Evolutionary conservation across 2,113 vertebrate species (phyloP).

Genomic region (Scortum barcoo): DNA sequence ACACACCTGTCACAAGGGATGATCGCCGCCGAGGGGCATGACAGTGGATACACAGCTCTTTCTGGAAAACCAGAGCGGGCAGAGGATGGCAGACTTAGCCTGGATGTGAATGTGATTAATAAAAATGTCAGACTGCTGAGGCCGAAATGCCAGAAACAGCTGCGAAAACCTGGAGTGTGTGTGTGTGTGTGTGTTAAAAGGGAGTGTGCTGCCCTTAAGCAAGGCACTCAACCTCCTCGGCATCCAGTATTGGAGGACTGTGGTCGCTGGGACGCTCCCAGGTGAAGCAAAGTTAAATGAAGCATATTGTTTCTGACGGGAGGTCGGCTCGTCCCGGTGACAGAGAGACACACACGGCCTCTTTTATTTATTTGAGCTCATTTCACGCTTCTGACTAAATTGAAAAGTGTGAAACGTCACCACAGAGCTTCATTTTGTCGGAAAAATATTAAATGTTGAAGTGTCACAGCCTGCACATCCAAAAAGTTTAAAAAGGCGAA

Average conservation of each 20-base stretch:
- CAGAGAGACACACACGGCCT: background rate
- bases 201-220: slow-evolving; percentile 41
- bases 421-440: background rate
- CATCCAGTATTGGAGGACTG: slow-evolving; percentile 17
- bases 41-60: slow-evolving; percentile 32
- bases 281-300: slow-evolving; percentile 50
- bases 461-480: background rate
- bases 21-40: slow-evolving; percentile 40
- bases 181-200: background rate
- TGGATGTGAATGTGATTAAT: slow-evolving; percentile 48
- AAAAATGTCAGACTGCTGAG: slow-evolving; percentile 30
- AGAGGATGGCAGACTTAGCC: slow-evolving; percentile 21
- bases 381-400: background rate
- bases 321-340: slow-evolving; percentile 26
- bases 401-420: background rate
- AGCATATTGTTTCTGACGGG: slow-evolving; percentile 27
- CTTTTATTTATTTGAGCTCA: background rate
- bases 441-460: too few relatives aligned
- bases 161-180: slow-evolving; percentile 13
- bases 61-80: slow-evolving; percentile 46
- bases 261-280: slow-evolving; percentile 40
- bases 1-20: slow-evolving; percentile 54
- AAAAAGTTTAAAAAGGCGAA: background rate
- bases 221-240: slow-evolving; percentile 36
- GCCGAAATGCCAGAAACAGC: slow-evolving; percentile 43